Conservation (phyloP, 2,797 vertebrate genomes). For the Gephyroberyx darwinii region DNA sequence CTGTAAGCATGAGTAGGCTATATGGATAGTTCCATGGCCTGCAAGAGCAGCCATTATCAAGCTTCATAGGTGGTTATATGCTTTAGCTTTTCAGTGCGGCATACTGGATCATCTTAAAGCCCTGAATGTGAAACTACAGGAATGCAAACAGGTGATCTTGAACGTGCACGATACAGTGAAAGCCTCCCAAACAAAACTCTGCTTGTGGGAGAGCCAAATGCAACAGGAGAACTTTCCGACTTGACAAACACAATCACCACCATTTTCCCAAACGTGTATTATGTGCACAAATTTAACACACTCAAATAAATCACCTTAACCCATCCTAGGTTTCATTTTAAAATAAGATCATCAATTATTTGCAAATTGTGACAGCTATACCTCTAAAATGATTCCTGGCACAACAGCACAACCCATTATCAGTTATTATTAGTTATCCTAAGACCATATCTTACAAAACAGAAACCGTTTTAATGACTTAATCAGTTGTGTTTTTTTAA, state of each 20-base stretch:
- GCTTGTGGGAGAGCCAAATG: background rate
- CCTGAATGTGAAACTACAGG: background rate
- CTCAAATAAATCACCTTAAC: conserved; percentile 11
- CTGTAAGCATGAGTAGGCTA: background rate
- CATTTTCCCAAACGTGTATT: conserved; percentile 17
- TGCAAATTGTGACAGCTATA: no score
- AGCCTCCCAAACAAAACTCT: conserved; percentile 29
- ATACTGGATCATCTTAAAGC: background rate
- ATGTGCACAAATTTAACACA: conserved; percentile 29
- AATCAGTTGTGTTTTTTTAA: background rate
- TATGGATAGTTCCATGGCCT: conserved; percentile 1
- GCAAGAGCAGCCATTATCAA: background rate
- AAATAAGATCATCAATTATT: no score
- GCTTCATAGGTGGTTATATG: background rate
- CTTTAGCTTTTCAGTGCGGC: conserved; percentile 13
- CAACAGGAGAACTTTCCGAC: conserved; percentile 22
- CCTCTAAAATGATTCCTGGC: no score
- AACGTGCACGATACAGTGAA: conserved; percentile 48
- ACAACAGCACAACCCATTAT: no score
- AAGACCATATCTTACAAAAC: no score
- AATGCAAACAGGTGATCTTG: conserved; percentile 49
- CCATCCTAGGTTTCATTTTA: no score
- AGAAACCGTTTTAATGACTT: no score
- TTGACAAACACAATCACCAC: conserved; percentile 22
- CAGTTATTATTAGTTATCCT: no score